Evolutionary conservation across 2,113 vertebrate species (phyloP).

Genomic region (Mormyrus lacerda): DNA sequence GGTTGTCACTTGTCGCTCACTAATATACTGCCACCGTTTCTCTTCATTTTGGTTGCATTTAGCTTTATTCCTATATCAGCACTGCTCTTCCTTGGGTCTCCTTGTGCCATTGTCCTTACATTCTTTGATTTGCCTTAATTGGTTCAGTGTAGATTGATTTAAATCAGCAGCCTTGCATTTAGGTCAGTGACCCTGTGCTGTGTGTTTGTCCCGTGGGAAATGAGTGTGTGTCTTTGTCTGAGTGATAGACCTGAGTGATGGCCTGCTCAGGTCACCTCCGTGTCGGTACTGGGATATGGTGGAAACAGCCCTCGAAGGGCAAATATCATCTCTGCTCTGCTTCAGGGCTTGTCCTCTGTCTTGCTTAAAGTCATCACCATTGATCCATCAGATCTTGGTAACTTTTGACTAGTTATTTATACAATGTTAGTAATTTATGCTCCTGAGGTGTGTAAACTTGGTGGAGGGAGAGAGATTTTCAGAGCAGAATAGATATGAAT

Average conservation of each 20-base stretch:
- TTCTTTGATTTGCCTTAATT: conserved; percentile 9
- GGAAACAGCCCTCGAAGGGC: not conserved
- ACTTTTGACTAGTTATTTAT: not conserved
- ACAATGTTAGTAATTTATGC: not conserved
- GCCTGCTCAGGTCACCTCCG: not conserved
- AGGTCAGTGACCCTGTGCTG: not conserved
- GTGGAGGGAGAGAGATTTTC: not conserved
- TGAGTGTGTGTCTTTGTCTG: not conserved
- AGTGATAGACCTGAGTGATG: not conserved
- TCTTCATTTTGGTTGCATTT: not conserved
- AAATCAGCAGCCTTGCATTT: not conserved
- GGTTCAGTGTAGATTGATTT: not conserved
- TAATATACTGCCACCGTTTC: not conserved
- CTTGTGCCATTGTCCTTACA: not conserved
- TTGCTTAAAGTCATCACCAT: not conserved
- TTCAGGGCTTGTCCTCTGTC: not conserved
- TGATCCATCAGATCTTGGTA: not conserved
- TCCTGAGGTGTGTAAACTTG: not conserved
- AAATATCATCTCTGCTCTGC: not conserved
- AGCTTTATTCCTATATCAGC: not conserved
- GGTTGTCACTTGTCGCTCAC: not conserved
- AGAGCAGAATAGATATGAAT: not conserved
- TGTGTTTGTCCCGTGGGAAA: not conserved
- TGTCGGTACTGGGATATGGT: not conserved
- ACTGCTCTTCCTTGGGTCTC: not conserved